Conservation (phyloP, 1,140 invertebrate genomes). For the Pantala flavescens region DNA sequence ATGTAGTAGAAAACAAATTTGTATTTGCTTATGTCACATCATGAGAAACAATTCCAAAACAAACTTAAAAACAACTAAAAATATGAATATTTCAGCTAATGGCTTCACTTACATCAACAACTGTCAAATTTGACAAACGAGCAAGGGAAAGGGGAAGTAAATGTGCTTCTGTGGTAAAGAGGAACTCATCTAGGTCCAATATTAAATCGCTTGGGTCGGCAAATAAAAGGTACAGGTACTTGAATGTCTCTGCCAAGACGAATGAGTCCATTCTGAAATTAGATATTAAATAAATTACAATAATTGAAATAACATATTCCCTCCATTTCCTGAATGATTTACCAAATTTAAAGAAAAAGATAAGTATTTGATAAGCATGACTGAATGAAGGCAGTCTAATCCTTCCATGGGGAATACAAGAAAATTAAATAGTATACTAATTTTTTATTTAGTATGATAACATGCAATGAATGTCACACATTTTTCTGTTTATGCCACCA, state of each 20-base stretch:
- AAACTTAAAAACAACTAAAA: background rate
- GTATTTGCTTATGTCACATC: too few species aligned
- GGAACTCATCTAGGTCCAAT: conserved; percentile 89
- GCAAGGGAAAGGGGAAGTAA: conserved; percentile 79
- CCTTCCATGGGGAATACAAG: too few species aligned
- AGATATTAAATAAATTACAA: conserved; percentile 14
- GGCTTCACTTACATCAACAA: conserved; percentile 32
- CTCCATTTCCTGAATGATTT: background rate
- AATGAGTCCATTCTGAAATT: conserved; percentile 86
- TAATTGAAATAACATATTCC: too few species aligned
- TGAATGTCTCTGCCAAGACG: conserved; percentile 94
- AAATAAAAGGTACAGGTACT: conserved; percentile 93
- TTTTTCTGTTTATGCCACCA: too few species aligned
- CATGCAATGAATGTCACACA: too few species aligned
- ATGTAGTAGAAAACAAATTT: background rate
- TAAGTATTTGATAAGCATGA: background rate
- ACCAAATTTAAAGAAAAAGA: background rate
- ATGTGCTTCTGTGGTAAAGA: conserved; percentile 96
- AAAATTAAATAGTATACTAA: too few species aligned
- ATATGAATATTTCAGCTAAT: background rate
- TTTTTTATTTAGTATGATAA: too few species aligned
- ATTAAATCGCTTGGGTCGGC: conserved; percentile 77
- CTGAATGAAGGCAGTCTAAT: background rate
- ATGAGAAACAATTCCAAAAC: background rate
- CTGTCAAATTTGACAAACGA: conserved; percentile 33